phyloP scores from a whole-genome alignment of 1,140 invertebrate species.

The Ips typographus region DNA sequence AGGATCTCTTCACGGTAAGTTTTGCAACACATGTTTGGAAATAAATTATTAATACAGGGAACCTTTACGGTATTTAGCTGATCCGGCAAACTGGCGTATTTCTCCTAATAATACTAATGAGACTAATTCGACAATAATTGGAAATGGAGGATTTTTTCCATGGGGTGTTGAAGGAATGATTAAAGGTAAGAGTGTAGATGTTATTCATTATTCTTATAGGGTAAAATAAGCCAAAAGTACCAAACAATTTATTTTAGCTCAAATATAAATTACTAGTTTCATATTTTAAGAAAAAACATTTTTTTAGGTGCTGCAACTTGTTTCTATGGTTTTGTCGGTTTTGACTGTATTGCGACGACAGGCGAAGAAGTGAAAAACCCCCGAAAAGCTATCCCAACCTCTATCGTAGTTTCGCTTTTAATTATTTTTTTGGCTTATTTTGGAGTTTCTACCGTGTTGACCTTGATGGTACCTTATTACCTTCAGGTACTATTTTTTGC shows the following conservation, averaged over 20 bases:
- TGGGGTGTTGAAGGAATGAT: constrained; percentile 82
- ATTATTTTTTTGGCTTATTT: constrained; percentile 85
- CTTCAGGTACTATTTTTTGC: constrained; percentile 61
- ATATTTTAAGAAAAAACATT: background rate
- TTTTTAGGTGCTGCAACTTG: constrained; percentile 76
- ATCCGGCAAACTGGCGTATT: constrained; percentile 69
- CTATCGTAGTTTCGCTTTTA: constrained; percentile 78
- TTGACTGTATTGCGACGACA: constrained; percentile 88
- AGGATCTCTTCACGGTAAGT: constrained; percentile 70
- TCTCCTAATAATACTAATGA: constrained; percentile 56
- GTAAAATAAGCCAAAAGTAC: background rate
- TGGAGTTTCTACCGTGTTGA: constrained; percentile 82
- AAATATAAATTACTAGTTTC: constrained; percentile 1
- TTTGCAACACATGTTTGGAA: background rate
- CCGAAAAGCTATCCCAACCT: constrained; percentile 81
- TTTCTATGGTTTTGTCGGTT: constrained; percentile 92
- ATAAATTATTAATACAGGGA: background rate
- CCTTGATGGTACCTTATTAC: constrained; percentile 92
- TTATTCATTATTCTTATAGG: background rate
- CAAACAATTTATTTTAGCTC: background rate
- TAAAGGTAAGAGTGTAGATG: constrained; percentile 53
- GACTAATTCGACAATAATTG: constrained; percentile 54
- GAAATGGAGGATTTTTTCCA: constrained; percentile 81
- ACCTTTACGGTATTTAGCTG: constrained; percentile 52
- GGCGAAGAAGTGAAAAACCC: constrained; percentile 87